These are phyloP conservation scores for Gambelia wislizenii DNA, from an alignment of 2,797 vertebrate genomes.

Conservation along the genomic window DNA sequence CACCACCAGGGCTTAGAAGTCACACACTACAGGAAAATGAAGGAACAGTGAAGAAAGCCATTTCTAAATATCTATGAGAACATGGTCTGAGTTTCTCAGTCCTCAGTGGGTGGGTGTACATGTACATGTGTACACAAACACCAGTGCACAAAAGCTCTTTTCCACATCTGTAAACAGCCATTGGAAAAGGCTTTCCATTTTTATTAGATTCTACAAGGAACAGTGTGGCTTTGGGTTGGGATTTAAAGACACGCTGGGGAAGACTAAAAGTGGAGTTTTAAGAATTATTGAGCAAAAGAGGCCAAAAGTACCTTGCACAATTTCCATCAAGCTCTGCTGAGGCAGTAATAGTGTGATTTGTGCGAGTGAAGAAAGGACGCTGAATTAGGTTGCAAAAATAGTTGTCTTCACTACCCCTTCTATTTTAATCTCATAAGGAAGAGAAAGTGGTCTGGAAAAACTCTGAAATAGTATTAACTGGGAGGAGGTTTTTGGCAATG, in stretches of 20 bases:
- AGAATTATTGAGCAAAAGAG: conserved; percentile 20
- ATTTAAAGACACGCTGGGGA: conserved; percentile 2
- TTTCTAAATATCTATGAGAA: neutral
- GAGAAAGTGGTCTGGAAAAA: neutral
- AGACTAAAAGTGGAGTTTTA: conserved; percentile 21
- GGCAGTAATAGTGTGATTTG: conserved; percentile 21
- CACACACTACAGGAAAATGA: neutral
- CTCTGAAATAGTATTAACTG: neutral
- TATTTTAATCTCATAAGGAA: neutral
- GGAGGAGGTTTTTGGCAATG: too few relatives aligned
- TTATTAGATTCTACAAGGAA: conserved; percentile 6
- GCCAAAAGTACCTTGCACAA: conserved; percentile 10
- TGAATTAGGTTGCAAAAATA: neutral
- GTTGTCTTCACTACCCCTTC: too few relatives aligned
- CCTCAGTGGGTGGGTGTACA: neutral
- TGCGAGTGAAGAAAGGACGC: conserved; percentile 7
- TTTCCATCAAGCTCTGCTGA: conserved; percentile 1
- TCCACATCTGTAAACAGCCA: neutral
- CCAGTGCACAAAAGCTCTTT: neutral
- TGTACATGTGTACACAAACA: too few relatives aligned
- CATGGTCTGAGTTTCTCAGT: neutral
- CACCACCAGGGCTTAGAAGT: too few relatives aligned
- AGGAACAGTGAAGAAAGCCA: neutral
- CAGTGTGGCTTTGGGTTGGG: neutral
- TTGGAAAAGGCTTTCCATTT: neutral